A percentile compares a stretch with the other conserved stretches of the same genome.
These are phyloP conservation scores for Leptinotarsa rubiginosa DNA, from an alignment of 2,888 invertebrate species.

Conservation along the genomic window DNA sequence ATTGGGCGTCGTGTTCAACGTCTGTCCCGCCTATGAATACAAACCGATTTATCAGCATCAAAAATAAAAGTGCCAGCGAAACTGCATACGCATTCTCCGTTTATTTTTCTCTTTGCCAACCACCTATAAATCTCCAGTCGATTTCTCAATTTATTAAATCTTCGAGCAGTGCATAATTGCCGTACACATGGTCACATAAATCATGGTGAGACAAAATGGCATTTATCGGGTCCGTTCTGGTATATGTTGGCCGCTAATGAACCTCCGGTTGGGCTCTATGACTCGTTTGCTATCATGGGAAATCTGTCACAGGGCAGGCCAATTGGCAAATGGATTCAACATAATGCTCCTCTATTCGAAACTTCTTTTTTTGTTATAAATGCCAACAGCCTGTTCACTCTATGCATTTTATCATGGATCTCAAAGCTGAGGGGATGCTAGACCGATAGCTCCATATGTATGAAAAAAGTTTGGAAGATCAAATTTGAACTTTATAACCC, in stretches of 20 bases:
- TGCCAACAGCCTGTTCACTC: too few species aligned
- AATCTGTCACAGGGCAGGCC: neutral
- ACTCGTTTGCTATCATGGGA: slow-evolving; percentile 32
- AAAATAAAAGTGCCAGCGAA: slow-evolving; percentile 41
- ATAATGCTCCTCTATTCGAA: neutral
- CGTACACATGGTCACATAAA: slow-evolving; percentile 63
- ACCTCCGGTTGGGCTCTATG: slow-evolving; percentile 49
- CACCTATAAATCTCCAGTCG: slow-evolving; percentile 61
- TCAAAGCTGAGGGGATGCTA: too few species aligned
- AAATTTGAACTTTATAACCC: too few species aligned
- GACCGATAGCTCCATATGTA: too few species aligned
- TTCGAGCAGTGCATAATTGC: slow-evolving; percentile 64
- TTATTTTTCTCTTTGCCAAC: slow-evolving; percentile 33
- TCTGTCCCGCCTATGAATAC: slow-evolving; percentile 16
- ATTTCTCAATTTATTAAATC: slow-evolving; percentile 66
- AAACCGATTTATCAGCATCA: slow-evolving; percentile 10
- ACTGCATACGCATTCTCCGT: slow-evolving; percentile 54
- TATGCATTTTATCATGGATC: too few species aligned
- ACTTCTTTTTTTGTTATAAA: too few species aligned
- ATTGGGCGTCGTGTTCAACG: neutral
- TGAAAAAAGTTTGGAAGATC: too few species aligned
- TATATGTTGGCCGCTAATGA: slow-evolving; percentile 59
- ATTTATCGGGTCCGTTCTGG: slow-evolving; percentile 57
- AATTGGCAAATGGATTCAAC: neutral
- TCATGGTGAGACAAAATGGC: slow-evolving; percentile 60